Evolutionary conservation across 2,113 vertebrate species (phyloP).

Genomic region (Heterochromis multidens): DNA sequence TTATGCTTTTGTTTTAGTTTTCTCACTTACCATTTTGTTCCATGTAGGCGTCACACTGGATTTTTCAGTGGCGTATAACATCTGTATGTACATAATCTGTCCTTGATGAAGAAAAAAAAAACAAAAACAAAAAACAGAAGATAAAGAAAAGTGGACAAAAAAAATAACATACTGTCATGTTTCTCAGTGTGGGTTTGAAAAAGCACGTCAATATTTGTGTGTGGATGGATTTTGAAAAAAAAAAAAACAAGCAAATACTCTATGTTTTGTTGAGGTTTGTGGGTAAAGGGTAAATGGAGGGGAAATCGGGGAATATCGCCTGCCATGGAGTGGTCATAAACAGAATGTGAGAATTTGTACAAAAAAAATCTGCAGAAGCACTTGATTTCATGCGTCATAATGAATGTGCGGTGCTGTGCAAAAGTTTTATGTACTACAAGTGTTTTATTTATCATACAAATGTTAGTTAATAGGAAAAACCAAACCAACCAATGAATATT

Average conservation of each 20-base stretch:
- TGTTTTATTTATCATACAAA: background rate
- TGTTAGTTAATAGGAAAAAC: background rate
- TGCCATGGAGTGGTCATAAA: constrained; percentile 1
- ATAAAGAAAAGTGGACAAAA: constrained; percentile 40
- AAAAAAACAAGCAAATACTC: constrained; percentile 30
- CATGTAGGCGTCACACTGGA: constrained; percentile 44
- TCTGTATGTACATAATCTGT: constrained; percentile 77
- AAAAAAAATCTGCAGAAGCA: constrained; percentile 18
- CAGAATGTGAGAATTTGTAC: constrained; percentile 34
- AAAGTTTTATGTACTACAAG: background rate
- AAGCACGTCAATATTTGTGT: constrained; percentile 77
- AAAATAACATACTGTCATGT: constrained; percentile 64
- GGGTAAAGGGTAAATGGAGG: background rate
- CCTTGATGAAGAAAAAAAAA: constrained; percentile 63
- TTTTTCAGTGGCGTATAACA: constrained; percentile 59
- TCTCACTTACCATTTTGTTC: constrained; percentile 3
- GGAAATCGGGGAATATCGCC: background rate
- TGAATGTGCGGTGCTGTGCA: constrained; percentile 5
- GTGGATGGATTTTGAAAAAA: constrained; percentile 74
- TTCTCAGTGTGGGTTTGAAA: constrained; percentile 74
- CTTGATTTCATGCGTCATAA: constrained; percentile 22
- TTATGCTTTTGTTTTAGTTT: background rate
- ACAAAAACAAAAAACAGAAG: constrained; percentile 21
- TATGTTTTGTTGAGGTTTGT: constrained; percentile 56
- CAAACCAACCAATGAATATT: background rate